Base-by-base conservation (phyloP, 2,113 vertebrate genomes). In the Stomatorhinus ivindoensis region DNA sequence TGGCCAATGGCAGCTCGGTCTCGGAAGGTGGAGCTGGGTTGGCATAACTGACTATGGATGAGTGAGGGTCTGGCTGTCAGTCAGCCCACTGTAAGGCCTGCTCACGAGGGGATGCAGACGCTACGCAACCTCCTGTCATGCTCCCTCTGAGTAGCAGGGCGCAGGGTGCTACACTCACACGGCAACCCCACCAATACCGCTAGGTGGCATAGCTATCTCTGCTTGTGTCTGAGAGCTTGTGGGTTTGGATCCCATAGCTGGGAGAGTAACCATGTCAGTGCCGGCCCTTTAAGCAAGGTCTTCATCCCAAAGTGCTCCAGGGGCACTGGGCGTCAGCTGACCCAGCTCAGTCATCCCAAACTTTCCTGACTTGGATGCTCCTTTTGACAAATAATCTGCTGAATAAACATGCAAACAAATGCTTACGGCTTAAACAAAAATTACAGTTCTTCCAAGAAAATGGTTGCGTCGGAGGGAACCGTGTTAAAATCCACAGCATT, bases 121-220 rank as follows among this genome's bases (percentile, higher is more conserved):
- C 35, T 21, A 94, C 94, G 93, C 94, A 93, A 91, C 92, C 91
- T 90, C 88, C 93, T 92, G 90, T 92, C 89, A 44, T 89, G 93
- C 90, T 94, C 88, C 91, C 88, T 92, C 91, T 93, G 94, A 95
- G 93, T 94, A 94, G 95, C 95, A 93, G 95, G 94, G 48, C 15
- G 47, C 47, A 93, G 13, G 50, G 3, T 51, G 94, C 93, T 93
- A 89, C 87, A 87, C 90, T n/a, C 90, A 90, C 89, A 92, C 92
- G 91, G 35, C 93, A 92, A 95, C 93, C 94, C 90, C 27, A 92
- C 21, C 55, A n/a, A 9, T 58, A 11, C 55, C 5, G 21, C 55
- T n/a, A 24, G 2, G 55, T n/a, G 24, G 55, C 21, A n/a, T 61
- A 61, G 21, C 2, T 61, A 61, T n/a, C 55, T 9, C 55, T 61